phyloP scores from a whole-genome alignment of 2,888 invertebrate species.

The Drosophila macrospina region DNA sequence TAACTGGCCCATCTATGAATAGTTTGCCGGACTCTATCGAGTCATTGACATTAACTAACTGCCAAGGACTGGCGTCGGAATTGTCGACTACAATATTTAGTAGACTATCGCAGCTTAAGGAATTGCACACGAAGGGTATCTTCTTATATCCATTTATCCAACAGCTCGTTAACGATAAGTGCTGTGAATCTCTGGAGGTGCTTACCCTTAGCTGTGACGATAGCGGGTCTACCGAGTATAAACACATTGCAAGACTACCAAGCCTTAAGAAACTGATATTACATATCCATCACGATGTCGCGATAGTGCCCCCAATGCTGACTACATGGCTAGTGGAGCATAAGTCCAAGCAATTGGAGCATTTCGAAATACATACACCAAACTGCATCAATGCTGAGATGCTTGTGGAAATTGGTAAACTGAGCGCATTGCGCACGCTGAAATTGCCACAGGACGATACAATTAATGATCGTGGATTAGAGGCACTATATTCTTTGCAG shows the following conservation, averaged over 20 bases:
- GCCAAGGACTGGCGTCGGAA: neutral
- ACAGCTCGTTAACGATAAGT: neutral
- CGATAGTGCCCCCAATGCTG: slow-evolving; percentile 17
- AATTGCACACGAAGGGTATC: slow-evolving; percentile 19
- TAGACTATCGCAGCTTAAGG: slow-evolving; percentile 26
- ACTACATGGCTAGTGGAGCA: slow-evolving; percentile 22
- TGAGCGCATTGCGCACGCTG: slow-evolving; percentile 31
- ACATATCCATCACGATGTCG: neutral
- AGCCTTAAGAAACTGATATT: slow-evolving; percentile 40
- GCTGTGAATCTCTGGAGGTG: slow-evolving; percentile 31
- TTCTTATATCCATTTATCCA: neutral
- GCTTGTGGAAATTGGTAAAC: slow-evolving; percentile 27
- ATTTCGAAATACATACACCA: slow-evolving; percentile 26
- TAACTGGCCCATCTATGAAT: neutral
- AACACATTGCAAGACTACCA: slow-evolving; percentile 54
- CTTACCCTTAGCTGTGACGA: slow-evolving; percentile 24
- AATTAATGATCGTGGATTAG: slow-evolving; percentile 14
- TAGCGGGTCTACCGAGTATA: slow-evolving; percentile 1
- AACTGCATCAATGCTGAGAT: slow-evolving; percentile 1
- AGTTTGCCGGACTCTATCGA: slow-evolving; percentile 29
- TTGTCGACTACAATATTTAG: neutral
- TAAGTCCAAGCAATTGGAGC: slow-evolving; percentile 37
- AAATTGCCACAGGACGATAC: slow-evolving; percentile 11
- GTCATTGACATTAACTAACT: slow-evolving; percentile 29
- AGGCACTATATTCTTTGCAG: slow-evolving; percentile 13